Evolutionary conservation across 2,888 invertebrate genomes (phyloP), one percentile per base, ranked within the genome.

Genomic region (Lasioglossum oenotherae): DNA sequence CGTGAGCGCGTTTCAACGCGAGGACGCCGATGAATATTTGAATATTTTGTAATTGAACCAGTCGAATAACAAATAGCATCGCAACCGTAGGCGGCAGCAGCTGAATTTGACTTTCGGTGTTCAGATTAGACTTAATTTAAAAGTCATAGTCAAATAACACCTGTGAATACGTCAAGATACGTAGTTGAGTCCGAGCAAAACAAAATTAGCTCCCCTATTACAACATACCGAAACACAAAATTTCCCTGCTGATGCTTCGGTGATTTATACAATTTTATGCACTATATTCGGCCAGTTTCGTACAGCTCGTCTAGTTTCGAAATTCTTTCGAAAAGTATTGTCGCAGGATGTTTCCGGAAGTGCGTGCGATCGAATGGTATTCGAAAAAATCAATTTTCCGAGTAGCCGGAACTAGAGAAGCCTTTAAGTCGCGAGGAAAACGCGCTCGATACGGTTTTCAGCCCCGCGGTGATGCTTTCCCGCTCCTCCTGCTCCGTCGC

Each of bases 371-470:
- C 60, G 16, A 64, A 64, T 12, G 5, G 16, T 31, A 31, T 27
- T 27, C 14, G 16, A 64, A 64, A 60, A 64, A 64, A 64, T 64
- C 64, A 64, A 35, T 35, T 67, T 67, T 67, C 67, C 67, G 23
- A 35, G 8, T 72, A 16, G 41, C n/a, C 27, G 44, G 44, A 8
- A 27, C n/a, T 46, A 46, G 44, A 44, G 44, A 16, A 38, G 23
- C n/a, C 77, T 75, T 53, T 53, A 35, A 64, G 35, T 38, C 49
- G 4, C 8, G n/a, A 19, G 64, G 38, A 38, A 75, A 75, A 53
- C 44, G 31, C 69, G 31, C 57, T 16, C 81, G 31, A 44, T 74
- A 78, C 23, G 74, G 41, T 78, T 84, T 82, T 44, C 78, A 53
- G 78, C 60, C 49, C 74, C 49, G 41, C 14, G 77, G 46, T 60